Evolutionary conservation across 2,797 vertebrate species (phyloP), one percentile per base, ranked within the genome.

Genomic region (Pipistrellus pipistrellus): DNA sequence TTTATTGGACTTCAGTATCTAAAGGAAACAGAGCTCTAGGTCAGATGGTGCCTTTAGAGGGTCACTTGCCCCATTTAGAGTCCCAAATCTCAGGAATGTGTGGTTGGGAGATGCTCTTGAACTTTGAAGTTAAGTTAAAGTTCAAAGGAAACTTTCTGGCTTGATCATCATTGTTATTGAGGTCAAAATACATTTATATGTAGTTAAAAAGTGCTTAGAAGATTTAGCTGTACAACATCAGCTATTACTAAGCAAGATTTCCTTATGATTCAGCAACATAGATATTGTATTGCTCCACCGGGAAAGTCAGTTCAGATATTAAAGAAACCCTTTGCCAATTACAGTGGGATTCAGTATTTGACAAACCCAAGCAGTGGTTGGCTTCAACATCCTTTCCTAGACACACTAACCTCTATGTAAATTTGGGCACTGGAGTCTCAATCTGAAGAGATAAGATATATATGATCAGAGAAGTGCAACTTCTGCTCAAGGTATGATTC

Each of bases 1-100:
- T 95, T 97, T 96, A 95, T 81, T 95, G 82, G 89, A 92, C 57
- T 86, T 92, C 55, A 78, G 93, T 97, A 97, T 97, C 97, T 97
- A 88, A 88, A 96, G 96, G 95, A 97, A 97, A 96, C 96, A 97
- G 95, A 84, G 75, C 57, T 95, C 66, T 90, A 48, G 48, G 72
- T 92, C 85, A 94, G 41, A 92, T 64, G 46, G 68, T 35, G 8
- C 15, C 62, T 91, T 96, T 38, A 85, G 32, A 53, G n/a, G 93
- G 72, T 75, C 78, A 68, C 18, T 72, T 51, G 55, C 35, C 32
- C 30, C 73, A 6, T 76, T 68, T 71, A 85, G 57, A 85, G n/a
- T 2, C 18, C 69, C 46, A 41, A 71, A 53, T 44, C 25, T 94
- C 55, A 64, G 85, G 23, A 23, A 93, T 77, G 38, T 64, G 77